Evolutionary conservation across 1,140 invertebrate species (phyloP).

Genomic region (Polyergus mexicanus): DNA sequence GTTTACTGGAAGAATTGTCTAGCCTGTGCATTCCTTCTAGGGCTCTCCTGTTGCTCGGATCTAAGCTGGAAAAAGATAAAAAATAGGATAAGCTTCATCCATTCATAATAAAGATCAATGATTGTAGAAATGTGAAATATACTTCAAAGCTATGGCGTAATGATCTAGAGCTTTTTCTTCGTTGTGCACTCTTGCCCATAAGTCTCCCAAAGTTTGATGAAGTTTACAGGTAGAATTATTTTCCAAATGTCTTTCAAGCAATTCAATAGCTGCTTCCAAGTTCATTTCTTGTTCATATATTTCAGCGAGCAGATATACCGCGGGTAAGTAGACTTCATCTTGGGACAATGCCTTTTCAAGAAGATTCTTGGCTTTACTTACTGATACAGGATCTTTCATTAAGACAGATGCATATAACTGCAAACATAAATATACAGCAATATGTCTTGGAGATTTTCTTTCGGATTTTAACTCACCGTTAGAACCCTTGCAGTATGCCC

Average conservation of each 20-base stretch:
- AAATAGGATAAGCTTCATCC: constrained; percentile 49
- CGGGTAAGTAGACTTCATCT: constrained; percentile 90
- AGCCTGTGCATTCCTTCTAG: constrained; percentile 90
- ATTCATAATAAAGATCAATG: neutral
- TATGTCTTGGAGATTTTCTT: neutral
- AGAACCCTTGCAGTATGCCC: constrained; percentile 90
- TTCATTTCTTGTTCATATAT: constrained; percentile 88
- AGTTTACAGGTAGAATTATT: constrained; percentile 89
- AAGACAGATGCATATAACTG: constrained; percentile 91
- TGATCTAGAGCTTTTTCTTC: constrained; percentile 91
- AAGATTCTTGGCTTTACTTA: constrained; percentile 89
- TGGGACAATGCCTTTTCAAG: constrained; percentile 90
- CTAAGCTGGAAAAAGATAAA: constrained; percentile 86
- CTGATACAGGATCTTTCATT: constrained; percentile 89
- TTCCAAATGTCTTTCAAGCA: constrained; percentile 89
- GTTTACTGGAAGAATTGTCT: constrained; percentile 87
- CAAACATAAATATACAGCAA: constrained; percentile 65
- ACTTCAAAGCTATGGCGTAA: constrained; percentile 91
- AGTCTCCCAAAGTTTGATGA: constrained; percentile 91
- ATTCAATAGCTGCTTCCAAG: constrained; percentile 87
- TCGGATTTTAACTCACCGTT: constrained; percentile 85
- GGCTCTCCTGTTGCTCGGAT: constrained; percentile 90
- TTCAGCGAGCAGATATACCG: constrained; percentile 90
- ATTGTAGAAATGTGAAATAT: constrained; percentile 65
- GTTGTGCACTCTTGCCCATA: constrained; percentile 87